Base-by-base conservation (phyloP, 2,113 vertebrate genomes). In the Lagenorhynchus albirostris region DNA sequence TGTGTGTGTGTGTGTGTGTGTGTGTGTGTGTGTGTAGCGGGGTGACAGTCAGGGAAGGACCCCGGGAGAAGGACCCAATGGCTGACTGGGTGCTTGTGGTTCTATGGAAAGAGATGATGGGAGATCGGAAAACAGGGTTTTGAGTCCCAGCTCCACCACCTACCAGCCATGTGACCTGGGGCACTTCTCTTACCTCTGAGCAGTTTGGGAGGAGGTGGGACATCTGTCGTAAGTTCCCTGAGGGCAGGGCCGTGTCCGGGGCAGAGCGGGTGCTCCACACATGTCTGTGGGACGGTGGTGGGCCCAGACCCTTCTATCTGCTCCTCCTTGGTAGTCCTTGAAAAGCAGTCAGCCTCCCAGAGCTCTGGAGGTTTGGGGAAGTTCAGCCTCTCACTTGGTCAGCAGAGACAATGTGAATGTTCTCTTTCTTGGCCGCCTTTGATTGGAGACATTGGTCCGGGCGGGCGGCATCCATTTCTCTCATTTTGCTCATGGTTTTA, bases 401-500 rank as follows among this genome's bases (percentile, higher is more conserved):
- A 68, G 25, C 33, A 44, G 41, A 74, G 36, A 70, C 38, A 44
- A 38, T 3, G 6, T 6, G 13, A 25, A 3, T 6, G 7, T 44
- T 71, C 41, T 62, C 12, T 90, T 84, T 41, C 60, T 65, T 68
- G 62, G 74, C 63, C 1, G 0, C 83, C 29, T 36, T 14, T 55
- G 63, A n/a, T 20, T 11, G 25, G 31, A 58, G 67, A 76, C 8
- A 0, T 29, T n/a, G 80, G 47, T 44, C 71, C 9, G n/a, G 38
- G 23, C 29, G 1, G 12, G 47, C 12, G 14, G 38, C 29, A 9
- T 87, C 29, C 23, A 20, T 65, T 81, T 95, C 80, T 81, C 50
- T 97, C 29, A 21, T 44, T 84, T 80, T 38, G 20, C 62, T 91
- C 36, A 29, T 15, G 55, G 65, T 83, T 96, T 74, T 82, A 38